phyloP scores from a whole-genome alignment of 2,888 invertebrate species.

The Dusona sp. region DNA sequence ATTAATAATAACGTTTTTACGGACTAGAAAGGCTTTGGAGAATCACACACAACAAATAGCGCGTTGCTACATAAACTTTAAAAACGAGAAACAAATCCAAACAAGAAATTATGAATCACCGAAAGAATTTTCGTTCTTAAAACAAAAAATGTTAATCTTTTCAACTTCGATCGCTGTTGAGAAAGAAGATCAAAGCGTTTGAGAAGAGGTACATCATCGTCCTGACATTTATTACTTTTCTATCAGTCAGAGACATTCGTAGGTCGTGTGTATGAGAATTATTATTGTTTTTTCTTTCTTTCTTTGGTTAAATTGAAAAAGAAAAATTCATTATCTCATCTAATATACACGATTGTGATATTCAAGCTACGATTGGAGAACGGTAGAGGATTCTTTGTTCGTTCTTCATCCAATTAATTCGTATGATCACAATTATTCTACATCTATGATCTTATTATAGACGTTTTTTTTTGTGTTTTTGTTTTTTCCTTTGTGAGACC shows the following conservation, averaged over 20 bases:
- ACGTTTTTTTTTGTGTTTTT: slow-evolving; percentile 21
- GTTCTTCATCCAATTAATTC: slow-evolving; percentile 52
- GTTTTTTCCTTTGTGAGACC: slow-evolving; percentile 41
- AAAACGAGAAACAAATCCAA: background rate
- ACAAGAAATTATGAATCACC: background rate
- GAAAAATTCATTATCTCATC: slow-evolving; percentile 45
- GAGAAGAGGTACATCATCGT: slow-evolving; percentile 59
- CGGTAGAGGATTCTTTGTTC: slow-evolving; percentile 37
- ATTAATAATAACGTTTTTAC: background rate
- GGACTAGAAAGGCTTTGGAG: slow-evolving; percentile 23
- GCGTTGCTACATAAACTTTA: slow-evolving; percentile 29
- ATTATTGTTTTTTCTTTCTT: slow-evolving; percentile 10
- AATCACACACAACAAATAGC: slow-evolving; percentile 26
- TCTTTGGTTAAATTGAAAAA: slow-evolving; percentile 51
- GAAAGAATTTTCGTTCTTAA: background rate
- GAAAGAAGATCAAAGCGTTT: slow-evolving; percentile 50
- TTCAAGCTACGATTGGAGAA: slow-evolving; percentile 43
- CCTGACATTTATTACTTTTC: slow-evolving; percentile 25
- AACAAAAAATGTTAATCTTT: background rate
- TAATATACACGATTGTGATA: slow-evolving; percentile 30
- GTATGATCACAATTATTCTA: slow-evolving; percentile 66
- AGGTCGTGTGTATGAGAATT: slow-evolving; percentile 37
- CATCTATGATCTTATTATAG: slow-evolving; percentile 51
- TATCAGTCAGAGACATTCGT: slow-evolving; percentile 32
- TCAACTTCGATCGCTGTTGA: slow-evolving; percentile 31